Base-by-base conservation (phyloP, 2,888 invertebrate genomes). In the Scelioninae gen. 2 region DNA sequence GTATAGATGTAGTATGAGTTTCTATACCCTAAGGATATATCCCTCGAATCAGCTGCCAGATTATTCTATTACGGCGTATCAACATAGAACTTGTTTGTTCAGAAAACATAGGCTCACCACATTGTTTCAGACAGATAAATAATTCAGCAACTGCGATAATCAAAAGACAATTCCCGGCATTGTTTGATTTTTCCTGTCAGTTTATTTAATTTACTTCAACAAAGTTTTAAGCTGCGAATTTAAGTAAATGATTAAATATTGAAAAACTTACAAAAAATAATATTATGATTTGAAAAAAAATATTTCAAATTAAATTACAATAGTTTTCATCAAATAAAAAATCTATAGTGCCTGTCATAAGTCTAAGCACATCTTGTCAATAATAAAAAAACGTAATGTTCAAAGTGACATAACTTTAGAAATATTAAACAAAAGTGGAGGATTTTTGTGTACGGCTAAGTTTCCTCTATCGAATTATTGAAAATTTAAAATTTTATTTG, bases 61-160 rank as follows among this genome's bases (percentile, higher is more conserved):
- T 90, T 90, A 90, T 90, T 90, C 90, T 90, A 90, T 90, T 90
- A 90, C 90, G 88, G 88, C 88, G 89, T 89, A 90, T 90, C 90
- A 90, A 90, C 90, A 90, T 89, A 87, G 87, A 88, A 87, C 86
- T 89, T 90, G 90, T 90, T 90, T 90, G 89, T 88, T 90, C 88
- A 90, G 88, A 90, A 90, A 90, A 90, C 90, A 90, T 87, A 86
- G 84, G 79, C 78, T 79, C 75, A 82, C 82, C 84, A 84, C 89
- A 90, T 89, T 89, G 89, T 90, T 90, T 89, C 89, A 88, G 87
- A 87, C 88, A 89, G 90, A 90, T 90, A 89, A 90, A 90, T 90
- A 90, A 90, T 90, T 90, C 89, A 90, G 87, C 89, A 88, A 87
- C 87, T 88, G 88, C 89, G 78, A 78, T 90, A 90, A 90, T 90